Conservation (phyloP, 2,113 vertebrate species). For the Phalacrocorax pelagicus region DNA sequence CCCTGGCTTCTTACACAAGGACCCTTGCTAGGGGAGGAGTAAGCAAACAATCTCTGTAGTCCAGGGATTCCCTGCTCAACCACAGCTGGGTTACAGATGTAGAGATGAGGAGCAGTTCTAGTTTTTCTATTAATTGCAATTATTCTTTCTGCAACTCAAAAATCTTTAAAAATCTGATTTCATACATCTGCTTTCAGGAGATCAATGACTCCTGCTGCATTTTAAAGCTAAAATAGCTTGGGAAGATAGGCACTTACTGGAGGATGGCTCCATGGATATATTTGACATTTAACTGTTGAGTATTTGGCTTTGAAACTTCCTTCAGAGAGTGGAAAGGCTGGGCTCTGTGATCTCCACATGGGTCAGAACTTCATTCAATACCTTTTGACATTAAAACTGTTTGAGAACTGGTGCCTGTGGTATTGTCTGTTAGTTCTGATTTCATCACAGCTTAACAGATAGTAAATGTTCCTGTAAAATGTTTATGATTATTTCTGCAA, state of each 20-base stretch:
- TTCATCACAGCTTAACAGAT: background rate
- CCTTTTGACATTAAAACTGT: conserved; percentile 14
- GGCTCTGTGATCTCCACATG: background rate
- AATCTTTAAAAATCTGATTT: background rate
- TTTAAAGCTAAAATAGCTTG: background rate
- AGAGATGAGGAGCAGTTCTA: background rate
- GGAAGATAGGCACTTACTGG: background rate
- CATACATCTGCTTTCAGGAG: background rate
- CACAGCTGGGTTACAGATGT: background rate
- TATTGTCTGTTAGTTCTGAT: conserved; percentile 23
- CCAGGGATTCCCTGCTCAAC: background rate
- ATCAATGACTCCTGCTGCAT: background rate
- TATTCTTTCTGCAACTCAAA: background rate
- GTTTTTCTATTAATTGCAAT: background rate
- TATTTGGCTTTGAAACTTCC: background rate
- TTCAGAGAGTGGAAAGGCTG: background rate
- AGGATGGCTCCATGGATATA: background rate
- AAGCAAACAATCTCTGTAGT: background rate
- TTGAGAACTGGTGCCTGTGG: conserved; percentile 4
- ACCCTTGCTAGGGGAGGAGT: background rate
- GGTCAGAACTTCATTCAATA: conserved; percentile 32
- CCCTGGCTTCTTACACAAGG: background rate
- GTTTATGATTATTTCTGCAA: background rate
- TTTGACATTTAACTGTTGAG: background rate
- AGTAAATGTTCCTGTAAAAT: conserved; percentile 8